Evolutionary conservation across 1,140 invertebrate species (phyloP), one percentile per base, ranked within the genome.

Genomic region (Latrodectus geometricus): DNA sequence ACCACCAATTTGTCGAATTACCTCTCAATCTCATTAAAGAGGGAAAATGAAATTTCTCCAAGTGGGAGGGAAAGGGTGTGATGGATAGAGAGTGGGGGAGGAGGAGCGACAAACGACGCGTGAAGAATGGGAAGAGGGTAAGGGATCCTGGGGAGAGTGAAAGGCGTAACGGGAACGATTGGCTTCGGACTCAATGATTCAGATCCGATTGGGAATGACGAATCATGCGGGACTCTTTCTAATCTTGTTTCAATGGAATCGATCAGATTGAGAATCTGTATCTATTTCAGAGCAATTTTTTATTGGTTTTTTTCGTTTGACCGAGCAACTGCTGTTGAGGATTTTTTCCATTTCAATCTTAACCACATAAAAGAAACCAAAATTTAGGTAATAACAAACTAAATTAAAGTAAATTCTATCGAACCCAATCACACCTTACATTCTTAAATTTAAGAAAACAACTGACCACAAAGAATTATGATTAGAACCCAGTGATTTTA

Each of bases 1-100:
- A 14, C 12, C 79, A 20, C 79, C 79, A 82, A 82, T 82, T 82
- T 82, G 79, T 83, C 69, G 70, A 83, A 83, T 83, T 74, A 83
- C 80, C 70, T 23, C 80, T 83, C 72, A 73, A 83, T 74, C 72
- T 73, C 72, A 73, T 74, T 83, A 61, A 50, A 74, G 70, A 11
- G 35, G 48, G 50, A 72, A 56, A 72, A 81, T 79, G 65, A 79
- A 79, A 79, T 79, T 21, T 21, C 17, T 17, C 75, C 75, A 48
- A 21, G 54, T 35, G 11, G 35, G 35, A 56, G 52, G 5, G 17
- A 61, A 79, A 20, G 23, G 23, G 15, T 21, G 35, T 77, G 52
- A 77, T 35, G 52, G 56, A 77, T 77, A 52, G 66, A 61, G 54
- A 17, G 21, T 69, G 68, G 50, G 48, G 4, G 23, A 20, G 35